Base-by-base conservation (phyloP, 2,888 invertebrate genomes). In the Parthenolecanium corni region DNA sequence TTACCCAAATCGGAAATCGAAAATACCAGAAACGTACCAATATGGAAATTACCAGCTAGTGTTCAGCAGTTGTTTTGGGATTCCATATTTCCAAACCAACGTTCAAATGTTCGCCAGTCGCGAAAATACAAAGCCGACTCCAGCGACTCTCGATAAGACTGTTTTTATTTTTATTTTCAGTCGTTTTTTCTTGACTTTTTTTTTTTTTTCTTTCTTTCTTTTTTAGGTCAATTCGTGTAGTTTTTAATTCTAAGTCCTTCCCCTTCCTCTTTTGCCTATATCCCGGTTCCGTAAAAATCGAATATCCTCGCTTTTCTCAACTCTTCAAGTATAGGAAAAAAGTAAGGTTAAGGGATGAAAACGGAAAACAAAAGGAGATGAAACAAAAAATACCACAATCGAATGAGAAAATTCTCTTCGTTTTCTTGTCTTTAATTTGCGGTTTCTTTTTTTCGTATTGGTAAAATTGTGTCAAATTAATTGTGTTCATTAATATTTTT, bases 11-110 rank as follows among this genome's bases (percentile, higher is more conserved):
- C 53, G 24, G 53, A 53, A 44, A 23, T 24, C 42, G 63, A 53
- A 16, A 63, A 42, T 12, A 46, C 14, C 16, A 53, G 46, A 6
- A 53, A 40, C 20, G 47, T 63, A 53, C 63, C 63, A 20, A 53
- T 63, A 38, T 63, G 63, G 63, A 44, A 53, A 46, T 63, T 63
- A 53, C 63, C 63, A 47, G 47, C 53, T 31, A 54, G 53, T 47
- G 47, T 54, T 53, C 63, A 63, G 38, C 53, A 53, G 23, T 46
- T 53, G 40, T 63, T 63, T 53, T 63, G 63, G 63, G 44, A 63
- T 44, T 52, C 63, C 25, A 38, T 63, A 47, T 63, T 63, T 21
- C 63, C 63, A 9, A 44, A 63, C 2, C 52, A 63, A 47, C 53
- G 47, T 21, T 31, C 63, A 25, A 40, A 53, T 12, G 52, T 53